phyloP scores from a whole-genome alignment of 2,888 invertebrate genomes.

The Villa cingulata region DNA sequence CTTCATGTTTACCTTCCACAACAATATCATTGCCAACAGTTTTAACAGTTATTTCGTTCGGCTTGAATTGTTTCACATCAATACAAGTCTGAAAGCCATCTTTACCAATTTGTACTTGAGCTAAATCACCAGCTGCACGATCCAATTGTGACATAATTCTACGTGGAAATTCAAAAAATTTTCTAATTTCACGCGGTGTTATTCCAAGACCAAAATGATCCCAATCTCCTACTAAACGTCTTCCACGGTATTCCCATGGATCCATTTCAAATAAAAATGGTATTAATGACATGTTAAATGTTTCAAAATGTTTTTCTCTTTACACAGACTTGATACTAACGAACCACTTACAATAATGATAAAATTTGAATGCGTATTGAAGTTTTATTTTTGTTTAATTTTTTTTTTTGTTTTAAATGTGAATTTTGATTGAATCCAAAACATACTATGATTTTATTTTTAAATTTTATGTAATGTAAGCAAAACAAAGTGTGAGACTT shows the following conservation, averaged over 20 bases:
- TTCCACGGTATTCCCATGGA: neutral
- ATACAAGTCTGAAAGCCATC: slow-evolving; percentile 55
- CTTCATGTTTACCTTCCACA: slow-evolving; percentile 58
- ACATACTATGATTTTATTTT: too few species aligned
- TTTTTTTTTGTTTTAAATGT: too few species aligned
- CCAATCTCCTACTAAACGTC: neutral
- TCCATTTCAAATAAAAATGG: neutral
- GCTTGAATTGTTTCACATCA: slow-evolving; percentile 56
- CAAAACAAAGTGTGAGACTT: too few species aligned
- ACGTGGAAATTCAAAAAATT: neutral
- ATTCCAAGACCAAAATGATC: neutral
- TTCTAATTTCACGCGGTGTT: neutral
- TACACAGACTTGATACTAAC: too few species aligned
- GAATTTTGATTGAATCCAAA: too few species aligned
- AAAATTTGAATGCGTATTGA: too few species aligned
- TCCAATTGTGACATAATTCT: neutral
- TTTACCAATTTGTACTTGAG: slow-evolving; percentile 35
- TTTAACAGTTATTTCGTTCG: slow-evolving; percentile 57
- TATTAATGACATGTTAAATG: slow-evolving; percentile 1
- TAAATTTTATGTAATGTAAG: too few species aligned
- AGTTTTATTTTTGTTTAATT: too few species aligned
- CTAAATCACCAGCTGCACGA: neutral
- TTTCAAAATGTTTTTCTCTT: too few species aligned
- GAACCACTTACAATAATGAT: too few species aligned
- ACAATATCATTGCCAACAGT: slow-evolving; percentile 47